phyloP scores from a whole-genome alignment of 2,888 invertebrate species.

The Phortica magna region DNA sequence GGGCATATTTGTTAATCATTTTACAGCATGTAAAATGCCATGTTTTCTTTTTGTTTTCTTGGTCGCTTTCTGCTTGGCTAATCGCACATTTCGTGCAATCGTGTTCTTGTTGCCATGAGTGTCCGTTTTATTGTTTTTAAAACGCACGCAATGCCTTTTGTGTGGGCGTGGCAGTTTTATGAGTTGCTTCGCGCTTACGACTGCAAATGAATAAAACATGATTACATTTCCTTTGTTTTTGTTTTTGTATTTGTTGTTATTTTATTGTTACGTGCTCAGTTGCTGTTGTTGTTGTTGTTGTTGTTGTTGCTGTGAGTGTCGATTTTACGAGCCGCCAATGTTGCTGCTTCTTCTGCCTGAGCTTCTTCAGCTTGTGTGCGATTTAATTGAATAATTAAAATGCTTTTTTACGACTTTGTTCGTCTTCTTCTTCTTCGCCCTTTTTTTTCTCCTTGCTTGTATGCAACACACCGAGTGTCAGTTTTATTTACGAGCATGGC shows the following conservation, averaged over 20 bases:
- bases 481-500: constrained; percentile 70
- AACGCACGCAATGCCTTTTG: constrained; percentile 49
- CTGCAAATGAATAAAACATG: constrained; percentile 74
- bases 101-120: background rate
- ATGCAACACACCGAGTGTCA: constrained; percentile 72
- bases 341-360: constrained; percentile 54
- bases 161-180: constrained; percentile 55
- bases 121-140: constrained; percentile 65
- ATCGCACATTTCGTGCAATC: constrained; percentile 6
- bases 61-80: background rate
- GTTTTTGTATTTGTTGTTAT: constrained; percentile 41
- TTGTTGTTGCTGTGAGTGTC: constrained; percentile 54
- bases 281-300: background rate
- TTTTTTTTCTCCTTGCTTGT: background rate
- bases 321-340: constrained; percentile 66
- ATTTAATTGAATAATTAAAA: constrained; percentile 71
- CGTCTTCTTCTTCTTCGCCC: background rate
- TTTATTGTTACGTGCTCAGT: constrained; percentile 3
- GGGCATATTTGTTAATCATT: constrained; percentile 72
- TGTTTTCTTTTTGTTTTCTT: too few relatives aligned
- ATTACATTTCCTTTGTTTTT: constrained; percentile 62
- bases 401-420: constrained; percentile 53
- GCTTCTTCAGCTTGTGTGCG: constrained; percentile 65
- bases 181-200: constrained; percentile 53
- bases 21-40: constrained; percentile 64